Conservation (phyloP, 2,888 invertebrate species). For the Andrena minutula region DNA sequence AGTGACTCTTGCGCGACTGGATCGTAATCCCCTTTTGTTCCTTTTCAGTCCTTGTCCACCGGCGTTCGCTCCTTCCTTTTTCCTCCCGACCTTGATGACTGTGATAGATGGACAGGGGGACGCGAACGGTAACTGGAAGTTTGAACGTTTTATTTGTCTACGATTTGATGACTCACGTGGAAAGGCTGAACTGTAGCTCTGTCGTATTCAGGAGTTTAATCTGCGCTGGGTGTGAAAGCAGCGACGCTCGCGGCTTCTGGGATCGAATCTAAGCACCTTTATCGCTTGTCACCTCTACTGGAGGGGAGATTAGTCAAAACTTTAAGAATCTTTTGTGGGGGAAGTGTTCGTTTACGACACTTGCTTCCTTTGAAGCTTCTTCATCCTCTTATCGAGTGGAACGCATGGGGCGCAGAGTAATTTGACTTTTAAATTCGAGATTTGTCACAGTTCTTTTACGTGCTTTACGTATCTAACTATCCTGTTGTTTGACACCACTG, state of each 20-base stretch:
- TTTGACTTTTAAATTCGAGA: too few relatives aligned
- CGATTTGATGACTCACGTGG: neutral
- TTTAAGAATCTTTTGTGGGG: too few relatives aligned
- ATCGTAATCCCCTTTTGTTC: conserved; percentile 41
- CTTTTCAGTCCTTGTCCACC: conserved; percentile 3
- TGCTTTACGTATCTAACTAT: too few relatives aligned
- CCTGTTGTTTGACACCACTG: neutral
- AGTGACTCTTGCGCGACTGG: conserved; percentile 8
- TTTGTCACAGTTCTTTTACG: too few relatives aligned
- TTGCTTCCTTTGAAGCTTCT: too few relatives aligned
- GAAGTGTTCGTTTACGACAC: too few relatives aligned
- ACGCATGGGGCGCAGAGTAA: too few relatives aligned
- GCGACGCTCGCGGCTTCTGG: neutral
- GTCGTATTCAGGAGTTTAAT: neutral
- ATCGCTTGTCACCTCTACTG: too few relatives aligned
- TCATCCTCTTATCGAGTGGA: too few relatives aligned
- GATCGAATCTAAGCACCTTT: too few relatives aligned
- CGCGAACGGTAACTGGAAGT: neutral
- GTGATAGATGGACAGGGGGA: neutral
- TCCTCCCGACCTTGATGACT: neutral
- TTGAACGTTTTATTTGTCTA: neutral
- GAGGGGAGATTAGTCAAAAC: too few relatives aligned
- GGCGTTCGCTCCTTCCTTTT: neutral
- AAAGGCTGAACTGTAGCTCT: neutral
- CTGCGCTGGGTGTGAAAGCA: neutral